Conservation (phyloP, 2,888 invertebrate species). For the Cephonodes hylas region DNA sequence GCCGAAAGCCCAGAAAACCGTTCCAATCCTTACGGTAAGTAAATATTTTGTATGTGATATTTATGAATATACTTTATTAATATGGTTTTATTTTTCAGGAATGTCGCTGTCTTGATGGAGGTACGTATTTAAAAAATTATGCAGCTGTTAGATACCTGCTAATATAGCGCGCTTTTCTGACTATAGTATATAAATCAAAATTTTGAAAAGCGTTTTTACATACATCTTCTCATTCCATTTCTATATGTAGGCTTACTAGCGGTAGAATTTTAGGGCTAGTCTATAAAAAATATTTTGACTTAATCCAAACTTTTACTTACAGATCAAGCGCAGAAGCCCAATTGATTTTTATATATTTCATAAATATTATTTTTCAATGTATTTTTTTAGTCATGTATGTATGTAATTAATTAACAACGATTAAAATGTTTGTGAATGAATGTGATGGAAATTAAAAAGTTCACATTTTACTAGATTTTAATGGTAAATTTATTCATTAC, state of each 20-base stretch:
- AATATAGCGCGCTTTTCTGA: too few relatives aligned
- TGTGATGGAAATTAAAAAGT: not conserved
- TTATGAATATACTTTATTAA: not conserved
- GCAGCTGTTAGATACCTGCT: too few relatives aligned
- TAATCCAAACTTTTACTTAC: not conserved
- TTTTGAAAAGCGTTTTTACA: too few relatives aligned
- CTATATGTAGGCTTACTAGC: too few relatives aligned
- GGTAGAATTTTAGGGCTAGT: too few relatives aligned
- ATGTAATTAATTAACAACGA: not conserved
- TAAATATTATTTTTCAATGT: not conserved
- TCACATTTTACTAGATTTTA: constrained; percentile 24
- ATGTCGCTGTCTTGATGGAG: constrained; percentile 58
- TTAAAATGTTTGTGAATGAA: not conserved
- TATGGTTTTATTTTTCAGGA: constrained; percentile 40
- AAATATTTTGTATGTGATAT: constrained; percentile 13
- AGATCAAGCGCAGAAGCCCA: constrained; percentile 2
- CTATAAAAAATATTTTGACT: too few relatives aligned
- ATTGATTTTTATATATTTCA: not conserved
- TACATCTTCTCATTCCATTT: too few relatives aligned
- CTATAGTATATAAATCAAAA: too few relatives aligned
- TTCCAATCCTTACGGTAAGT: constrained; percentile 30
- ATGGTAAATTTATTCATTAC: constrained; percentile 29
- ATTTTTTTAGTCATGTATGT: not conserved
- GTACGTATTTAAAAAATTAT: constrained; percentile 23
- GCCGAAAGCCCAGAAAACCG: constrained; percentile 29